Percentiles rank a stretch among this genome's conserved stretches.
Evolutionary conservation across 2,113 vertebrate genomes (phyloP).

Genomic region (Sialia sialis): DNA sequence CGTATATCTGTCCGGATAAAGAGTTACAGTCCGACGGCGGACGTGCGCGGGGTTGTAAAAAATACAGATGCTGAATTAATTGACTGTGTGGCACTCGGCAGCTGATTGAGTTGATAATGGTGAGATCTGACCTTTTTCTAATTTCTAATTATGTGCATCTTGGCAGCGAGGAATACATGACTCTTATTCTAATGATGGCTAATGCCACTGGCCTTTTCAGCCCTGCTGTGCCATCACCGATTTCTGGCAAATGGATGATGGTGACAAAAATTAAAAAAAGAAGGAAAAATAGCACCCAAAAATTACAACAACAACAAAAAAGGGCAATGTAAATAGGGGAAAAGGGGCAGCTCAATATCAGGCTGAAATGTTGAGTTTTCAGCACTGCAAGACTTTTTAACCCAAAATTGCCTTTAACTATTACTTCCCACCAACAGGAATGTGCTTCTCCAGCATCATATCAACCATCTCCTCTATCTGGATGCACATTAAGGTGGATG

Average conservation of each 20-base stretch:
- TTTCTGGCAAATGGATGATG: background rate
- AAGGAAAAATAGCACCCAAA: background rate
- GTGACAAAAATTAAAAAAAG: background rate
- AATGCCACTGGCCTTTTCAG: constrained; percentile 63
- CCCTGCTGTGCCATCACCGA: background rate
- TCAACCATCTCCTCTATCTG: background rate
- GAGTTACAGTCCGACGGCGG: constrained; percentile 85
- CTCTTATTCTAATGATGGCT: constrained; percentile 76
- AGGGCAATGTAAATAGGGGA: background rate
- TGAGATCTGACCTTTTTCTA: constrained; percentile 88
- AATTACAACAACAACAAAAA: background rate
- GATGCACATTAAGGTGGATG: background rate
- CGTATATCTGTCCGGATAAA: constrained; percentile 87
- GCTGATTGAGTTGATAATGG: constrained; percentile 88
- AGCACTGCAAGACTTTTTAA: background rate
- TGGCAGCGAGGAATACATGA: constrained; percentile 73
- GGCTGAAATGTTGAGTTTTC: background rate
- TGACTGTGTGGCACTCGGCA: constrained; percentile 91
- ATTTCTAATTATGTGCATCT: constrained; percentile 90
- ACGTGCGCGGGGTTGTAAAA: constrained; percentile 90
- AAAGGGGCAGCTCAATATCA: background rate
- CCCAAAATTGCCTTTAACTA: background rate
- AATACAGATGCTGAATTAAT: constrained; percentile 99
- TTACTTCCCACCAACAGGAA: background rate
- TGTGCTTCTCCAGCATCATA: background rate